Evolutionary conservation across 2,888 invertebrate species (phyloP).

Genomic region (Ophioninae sp.): DNA sequence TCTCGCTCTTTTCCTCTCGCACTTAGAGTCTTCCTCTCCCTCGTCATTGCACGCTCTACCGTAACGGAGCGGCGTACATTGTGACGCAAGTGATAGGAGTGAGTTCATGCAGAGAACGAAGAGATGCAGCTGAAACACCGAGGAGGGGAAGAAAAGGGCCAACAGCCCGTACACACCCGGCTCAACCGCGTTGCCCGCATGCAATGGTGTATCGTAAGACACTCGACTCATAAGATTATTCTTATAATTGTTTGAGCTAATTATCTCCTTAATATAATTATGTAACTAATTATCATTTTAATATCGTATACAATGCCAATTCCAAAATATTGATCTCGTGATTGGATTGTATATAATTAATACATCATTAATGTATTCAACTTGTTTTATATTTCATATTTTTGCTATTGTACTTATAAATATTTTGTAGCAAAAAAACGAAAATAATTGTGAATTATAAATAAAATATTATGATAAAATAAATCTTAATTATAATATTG

Average conservation of each 20-base stretch:
- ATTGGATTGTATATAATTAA: too few relatives aligned
- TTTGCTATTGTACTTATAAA: background rate
- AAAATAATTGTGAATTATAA: background rate
- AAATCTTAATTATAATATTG: too few relatives aligned
- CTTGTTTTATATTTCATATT: background rate
- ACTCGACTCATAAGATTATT: too few relatives aligned
- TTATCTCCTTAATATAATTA: too few relatives aligned
- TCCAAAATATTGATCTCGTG: too few relatives aligned
- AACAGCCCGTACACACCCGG: constrained; percentile 50
- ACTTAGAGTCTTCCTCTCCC: constrained; percentile 18
- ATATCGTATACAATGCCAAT: too few relatives aligned
- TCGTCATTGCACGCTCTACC: constrained; percentile 24
- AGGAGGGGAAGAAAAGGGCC: constrained; percentile 44
- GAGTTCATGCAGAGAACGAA: constrained; percentile 59
- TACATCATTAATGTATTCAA: background rate
- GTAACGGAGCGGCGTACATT: constrained; percentile 53
- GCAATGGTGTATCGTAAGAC: background rate
- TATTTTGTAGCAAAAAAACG: background rate
- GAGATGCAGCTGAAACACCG: constrained; percentile 53
- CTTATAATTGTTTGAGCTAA: too few relatives aligned
- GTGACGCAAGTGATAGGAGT: constrained; percentile 64
- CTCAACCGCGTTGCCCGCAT: constrained; percentile 29
- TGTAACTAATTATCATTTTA: too few relatives aligned
- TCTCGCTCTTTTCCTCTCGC: constrained; percentile 29
- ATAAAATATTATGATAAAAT: background rate